Base-by-base conservation (phyloP, 1,140 invertebrate species). In the Paramacrobiotus metropolitanus region DNA sequence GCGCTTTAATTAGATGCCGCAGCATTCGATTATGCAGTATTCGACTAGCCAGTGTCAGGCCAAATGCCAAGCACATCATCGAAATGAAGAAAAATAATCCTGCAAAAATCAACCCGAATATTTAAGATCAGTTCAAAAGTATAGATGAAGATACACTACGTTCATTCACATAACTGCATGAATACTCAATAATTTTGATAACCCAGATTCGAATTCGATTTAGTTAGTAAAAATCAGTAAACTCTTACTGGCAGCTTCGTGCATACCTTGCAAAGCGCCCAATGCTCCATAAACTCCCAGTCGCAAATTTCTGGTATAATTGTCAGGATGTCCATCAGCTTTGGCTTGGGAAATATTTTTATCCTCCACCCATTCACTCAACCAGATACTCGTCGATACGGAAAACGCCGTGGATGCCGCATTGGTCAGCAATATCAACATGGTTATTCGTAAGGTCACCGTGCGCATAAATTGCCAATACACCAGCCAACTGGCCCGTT, bases 261-360 rank as follows among this genome's bases (percentile, higher is more conserved):
- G 34, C 34, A 40, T n/a, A 40, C 86, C 65, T 83, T 92, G 87
- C 60, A 83, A 83, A 60, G 86, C 70, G 65, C 48, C 48, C 15
- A 55, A 1, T 15, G 48, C 48, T 4, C 15, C 48, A 55, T 55
- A 55, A 24, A 55, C 24, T 55, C 48, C 48, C 48, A 55, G 24
- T 24, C 48, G 48, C 15, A 20, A 55, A 24, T 40, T n/a, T n/a
- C 34, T 9, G 9, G 9, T 9, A n/a, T n/a, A 24, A 18, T 24
- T 21, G 29, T 63, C 29, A 29, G n/a, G 29, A 1, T 30, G 59
- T 45, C 62, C 62, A 45, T 63, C 44, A 2, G 62, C 2, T 21
- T 15, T 44, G 2, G 30, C 65, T 28, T 20, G 24, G 48, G 9
- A 9, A 21, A 61, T 44, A 9, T 28, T 24, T 4, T 55, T 21